Conservation (phyloP, 2,888 invertebrate species). For the Gryllus longicercus region DNA sequence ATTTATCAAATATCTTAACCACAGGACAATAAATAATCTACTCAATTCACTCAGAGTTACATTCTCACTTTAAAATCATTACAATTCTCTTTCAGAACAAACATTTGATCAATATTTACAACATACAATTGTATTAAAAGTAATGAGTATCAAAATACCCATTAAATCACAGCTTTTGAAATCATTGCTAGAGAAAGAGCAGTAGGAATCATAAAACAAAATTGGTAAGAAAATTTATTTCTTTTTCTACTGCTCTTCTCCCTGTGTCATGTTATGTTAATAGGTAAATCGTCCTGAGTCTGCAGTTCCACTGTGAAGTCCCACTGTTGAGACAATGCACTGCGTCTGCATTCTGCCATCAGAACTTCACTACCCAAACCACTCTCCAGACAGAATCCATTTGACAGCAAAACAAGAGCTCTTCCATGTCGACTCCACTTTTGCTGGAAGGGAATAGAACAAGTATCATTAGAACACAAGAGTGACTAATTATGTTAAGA, state of each 20-base stretch:
- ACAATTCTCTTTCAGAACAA: neutral
- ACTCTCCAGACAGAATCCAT: constrained; percentile 46
- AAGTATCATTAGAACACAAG: no score
- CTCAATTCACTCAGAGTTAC: neutral
- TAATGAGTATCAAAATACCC: neutral
- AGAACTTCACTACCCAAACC: constrained; percentile 41
- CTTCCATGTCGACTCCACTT: constrained; percentile 44
- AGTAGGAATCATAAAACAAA: neutral
- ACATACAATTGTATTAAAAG: neutral
- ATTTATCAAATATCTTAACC: neutral
- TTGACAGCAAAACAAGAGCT: constrained; percentile 42
- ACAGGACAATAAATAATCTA: neutral
- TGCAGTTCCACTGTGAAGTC: constrained; percentile 46
- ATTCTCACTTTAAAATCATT: neutral
- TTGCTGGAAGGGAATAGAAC: constrained; percentile 35
- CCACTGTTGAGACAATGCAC: constrained; percentile 45
- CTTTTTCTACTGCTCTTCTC: neutral
- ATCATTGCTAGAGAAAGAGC: neutral
- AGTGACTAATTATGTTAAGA: no score
- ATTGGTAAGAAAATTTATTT: neutral
- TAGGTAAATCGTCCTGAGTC: constrained; percentile 31
- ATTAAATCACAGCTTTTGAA: neutral
- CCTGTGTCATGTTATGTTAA: constrained; percentile 33
- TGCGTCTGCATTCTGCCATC: constrained; percentile 43
- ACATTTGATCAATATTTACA: neutral